Conservation (phyloP, 1,140 invertebrate species). For the Portunus trituberculatus region DNA sequence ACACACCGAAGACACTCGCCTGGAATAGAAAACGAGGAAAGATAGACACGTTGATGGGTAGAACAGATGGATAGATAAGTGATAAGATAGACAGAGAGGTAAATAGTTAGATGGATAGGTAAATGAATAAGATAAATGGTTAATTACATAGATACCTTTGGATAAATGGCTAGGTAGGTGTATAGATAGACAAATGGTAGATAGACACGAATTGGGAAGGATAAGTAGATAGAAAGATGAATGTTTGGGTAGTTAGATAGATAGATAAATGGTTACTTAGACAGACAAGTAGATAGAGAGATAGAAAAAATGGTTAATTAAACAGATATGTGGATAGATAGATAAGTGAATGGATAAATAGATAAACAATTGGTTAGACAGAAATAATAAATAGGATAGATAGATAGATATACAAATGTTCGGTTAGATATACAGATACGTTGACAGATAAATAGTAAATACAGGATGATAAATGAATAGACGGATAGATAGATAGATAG, state of each 20-base stretch:
- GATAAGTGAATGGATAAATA: conserved; percentile 47
- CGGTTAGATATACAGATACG: conserved; percentile 54
- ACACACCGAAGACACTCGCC: conserved; percentile 38
- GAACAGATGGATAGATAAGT: not conserved
- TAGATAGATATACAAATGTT: not conserved
- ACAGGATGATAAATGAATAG: not conserved
- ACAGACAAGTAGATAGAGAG: too few relatives aligned
- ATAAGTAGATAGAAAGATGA: too few relatives aligned
- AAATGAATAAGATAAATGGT: not conserved
- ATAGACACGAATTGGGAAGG: too few relatives aligned
- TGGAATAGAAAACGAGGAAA: not conserved
- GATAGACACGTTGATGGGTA: not conserved
- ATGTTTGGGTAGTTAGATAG: too few relatives aligned
- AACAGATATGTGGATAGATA: not conserved
- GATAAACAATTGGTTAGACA: too few relatives aligned
- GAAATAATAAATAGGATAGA: not conserved
- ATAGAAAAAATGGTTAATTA: not conserved
- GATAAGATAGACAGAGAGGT: not conserved
- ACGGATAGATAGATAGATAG: conserved; percentile 42
- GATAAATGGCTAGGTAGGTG: too few relatives aligned
- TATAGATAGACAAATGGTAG: too few relatives aligned
- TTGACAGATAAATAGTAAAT: not conserved
- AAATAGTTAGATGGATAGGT: not conserved
- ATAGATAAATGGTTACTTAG: too few relatives aligned
- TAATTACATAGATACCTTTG: too few relatives aligned